These are phyloP conservation scores for Leptogaster cylindrica DNA, from an alignment of 2,888 invertebrate genomes.

Conservation along the genomic window DNA sequence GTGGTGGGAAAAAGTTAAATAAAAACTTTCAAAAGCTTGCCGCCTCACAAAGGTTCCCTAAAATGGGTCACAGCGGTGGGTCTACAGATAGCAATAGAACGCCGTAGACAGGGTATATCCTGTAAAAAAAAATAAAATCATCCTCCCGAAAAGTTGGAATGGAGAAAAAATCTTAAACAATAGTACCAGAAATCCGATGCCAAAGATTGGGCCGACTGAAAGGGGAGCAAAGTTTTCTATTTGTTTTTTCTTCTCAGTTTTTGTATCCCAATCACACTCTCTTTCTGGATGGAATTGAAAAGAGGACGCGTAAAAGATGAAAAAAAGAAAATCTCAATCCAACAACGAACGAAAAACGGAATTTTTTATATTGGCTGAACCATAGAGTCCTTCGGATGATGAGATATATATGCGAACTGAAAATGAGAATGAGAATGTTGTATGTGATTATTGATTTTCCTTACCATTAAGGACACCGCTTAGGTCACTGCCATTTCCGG, in stretches of 20 bases:
- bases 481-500: slow-evolving; percentile 58
- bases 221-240: neutral
- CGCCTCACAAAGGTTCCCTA: neutral
- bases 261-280: neutral
- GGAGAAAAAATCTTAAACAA: slow-evolving; percentile 9
- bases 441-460: slow-evolving; percentile 42
- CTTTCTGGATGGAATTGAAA: neutral
- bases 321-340: neutral
- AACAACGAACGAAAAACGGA: neutral
- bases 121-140: neutral
- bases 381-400: no score
- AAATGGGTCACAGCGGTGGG: neutral
- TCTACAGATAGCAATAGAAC: neutral
- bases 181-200: neutral
- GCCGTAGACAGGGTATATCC: no score
- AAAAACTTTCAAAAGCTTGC: neutral
- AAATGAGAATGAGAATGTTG: no score
- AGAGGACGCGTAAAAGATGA: neutral
- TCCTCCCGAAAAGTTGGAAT: neutral
- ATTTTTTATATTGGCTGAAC: no score
- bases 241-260: neutral
- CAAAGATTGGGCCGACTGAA: no score
- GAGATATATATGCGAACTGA: no score
- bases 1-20: neutral
- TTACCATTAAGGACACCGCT: slow-evolving; percentile 58